These are phyloP conservation scores for Lagopus muta DNA, from an alignment of 2,113 vertebrate genomes.

Conservation along the genomic window DNA sequence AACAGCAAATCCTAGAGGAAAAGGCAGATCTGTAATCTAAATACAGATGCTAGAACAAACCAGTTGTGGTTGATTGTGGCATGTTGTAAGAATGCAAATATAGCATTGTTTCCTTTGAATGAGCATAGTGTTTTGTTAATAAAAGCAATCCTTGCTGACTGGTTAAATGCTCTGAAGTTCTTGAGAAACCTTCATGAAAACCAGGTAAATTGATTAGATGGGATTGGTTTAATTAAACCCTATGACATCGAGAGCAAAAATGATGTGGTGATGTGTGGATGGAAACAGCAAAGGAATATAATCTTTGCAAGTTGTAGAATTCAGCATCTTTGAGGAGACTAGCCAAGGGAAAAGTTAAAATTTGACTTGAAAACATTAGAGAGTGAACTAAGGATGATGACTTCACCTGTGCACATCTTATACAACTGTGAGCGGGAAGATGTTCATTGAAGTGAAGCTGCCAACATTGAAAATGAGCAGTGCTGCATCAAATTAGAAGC, in stretches of 20 bases:
- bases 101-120: neutral
- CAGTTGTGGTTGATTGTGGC: neutral
- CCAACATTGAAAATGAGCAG: neutral
- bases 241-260: neutral
- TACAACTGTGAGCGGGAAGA: neutral
- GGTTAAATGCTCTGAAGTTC: neutral
- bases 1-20: neutral
- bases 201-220: neutral
- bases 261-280: neutral
- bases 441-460: neutral
- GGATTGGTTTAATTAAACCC: neutral
- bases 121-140: neutral
- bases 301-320: neutral
- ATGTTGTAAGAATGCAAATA: neutral
- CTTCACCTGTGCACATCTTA: neutral
- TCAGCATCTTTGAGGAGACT: neutral
- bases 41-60: neutral
- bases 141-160: neutral
- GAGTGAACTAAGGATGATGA: neutral
- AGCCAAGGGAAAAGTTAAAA: neutral
- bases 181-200: neutral
- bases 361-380: neutral
- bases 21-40: neutral
- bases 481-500: neutral
- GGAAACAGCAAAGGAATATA: neutral